Evolutionary conservation across 1,140 invertebrate species (phyloP).

Genomic region (Eurosta solidaginis): DNA sequence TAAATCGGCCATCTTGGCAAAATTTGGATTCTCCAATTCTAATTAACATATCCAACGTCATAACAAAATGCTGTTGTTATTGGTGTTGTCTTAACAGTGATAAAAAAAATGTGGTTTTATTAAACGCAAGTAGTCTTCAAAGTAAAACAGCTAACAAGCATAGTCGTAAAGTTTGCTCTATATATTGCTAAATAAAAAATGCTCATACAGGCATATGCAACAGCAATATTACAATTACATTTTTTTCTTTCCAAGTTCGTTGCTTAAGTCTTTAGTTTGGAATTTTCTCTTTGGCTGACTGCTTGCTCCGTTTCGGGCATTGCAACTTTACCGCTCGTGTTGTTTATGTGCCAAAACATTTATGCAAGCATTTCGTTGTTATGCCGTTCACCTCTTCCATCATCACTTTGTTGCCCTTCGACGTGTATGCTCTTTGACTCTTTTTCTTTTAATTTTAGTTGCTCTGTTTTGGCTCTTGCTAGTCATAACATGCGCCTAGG

Average conservation of each 20-base stretch:
- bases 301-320: background rate
- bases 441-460: slow-evolving; percentile 8
- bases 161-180: no score
- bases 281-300: background rate
- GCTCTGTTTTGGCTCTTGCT: background rate
- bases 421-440: background rate
- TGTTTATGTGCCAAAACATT: background rate
- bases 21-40: no score
- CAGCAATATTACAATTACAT: slow-evolving; percentile 12
- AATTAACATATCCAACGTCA: no score
- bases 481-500: slow-evolving; percentile 2
- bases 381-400: background rate
- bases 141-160: no score
- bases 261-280: background rate
- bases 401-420: background rate
- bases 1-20: no score
- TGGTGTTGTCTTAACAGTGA: no score
- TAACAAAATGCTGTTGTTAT: no score
- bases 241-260: background rate
- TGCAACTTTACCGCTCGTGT: background rate
- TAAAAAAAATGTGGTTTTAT: no score
- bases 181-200: no score
- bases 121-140: no score
- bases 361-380: background rate
- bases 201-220: no score